Percentiles rank a stretch among this genome's conserved stretches.
These are phyloP conservation scores for Astur gentilis DNA, from an alignment of 2,113 vertebrate genomes.

Conservation along the genomic window DNA sequence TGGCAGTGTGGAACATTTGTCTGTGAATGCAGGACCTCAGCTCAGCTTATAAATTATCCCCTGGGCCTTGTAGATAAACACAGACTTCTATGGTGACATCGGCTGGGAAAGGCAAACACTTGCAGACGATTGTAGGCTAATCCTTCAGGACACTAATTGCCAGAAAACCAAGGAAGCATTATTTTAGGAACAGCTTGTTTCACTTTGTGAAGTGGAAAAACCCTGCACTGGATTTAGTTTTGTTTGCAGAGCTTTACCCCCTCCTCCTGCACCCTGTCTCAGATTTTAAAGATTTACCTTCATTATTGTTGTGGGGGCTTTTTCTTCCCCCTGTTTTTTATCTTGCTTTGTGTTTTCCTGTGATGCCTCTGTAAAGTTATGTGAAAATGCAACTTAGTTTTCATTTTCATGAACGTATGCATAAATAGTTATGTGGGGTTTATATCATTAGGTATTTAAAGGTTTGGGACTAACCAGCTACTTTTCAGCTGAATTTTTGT, in stretches of 20 bases:
- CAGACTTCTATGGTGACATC: constrained; percentile 5
- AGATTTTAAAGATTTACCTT: neutral
- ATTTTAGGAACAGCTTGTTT: constrained; percentile 27
- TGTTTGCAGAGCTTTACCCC: neutral
- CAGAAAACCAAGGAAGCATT: constrained; percentile 27
- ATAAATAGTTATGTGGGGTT: neutral
- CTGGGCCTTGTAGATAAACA: constrained; percentile 44
- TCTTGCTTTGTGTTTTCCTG: neutral
- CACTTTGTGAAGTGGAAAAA: constrained; percentile 28
- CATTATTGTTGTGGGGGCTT: neutral
- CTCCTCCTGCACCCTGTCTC: neutral
- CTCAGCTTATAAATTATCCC: constrained; percentile 18
- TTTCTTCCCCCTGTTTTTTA: neutral
- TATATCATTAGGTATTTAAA: neutral
- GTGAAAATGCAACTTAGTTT: neutral
- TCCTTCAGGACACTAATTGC: constrained; percentile 32
- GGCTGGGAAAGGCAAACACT: constrained; percentile 44
- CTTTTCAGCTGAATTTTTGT: neutral
- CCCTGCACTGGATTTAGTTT: neutral
- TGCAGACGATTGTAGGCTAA: neutral
- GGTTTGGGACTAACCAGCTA: neutral
- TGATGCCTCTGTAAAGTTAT: neutral
- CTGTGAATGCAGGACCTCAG: neutral
- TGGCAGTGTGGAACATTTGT: neutral
- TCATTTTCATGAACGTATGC: neutral